These are phyloP conservation scores for Sparus aurata DNA, from an alignment of 2,797 vertebrate species.

Conservation along the genomic window DNA sequence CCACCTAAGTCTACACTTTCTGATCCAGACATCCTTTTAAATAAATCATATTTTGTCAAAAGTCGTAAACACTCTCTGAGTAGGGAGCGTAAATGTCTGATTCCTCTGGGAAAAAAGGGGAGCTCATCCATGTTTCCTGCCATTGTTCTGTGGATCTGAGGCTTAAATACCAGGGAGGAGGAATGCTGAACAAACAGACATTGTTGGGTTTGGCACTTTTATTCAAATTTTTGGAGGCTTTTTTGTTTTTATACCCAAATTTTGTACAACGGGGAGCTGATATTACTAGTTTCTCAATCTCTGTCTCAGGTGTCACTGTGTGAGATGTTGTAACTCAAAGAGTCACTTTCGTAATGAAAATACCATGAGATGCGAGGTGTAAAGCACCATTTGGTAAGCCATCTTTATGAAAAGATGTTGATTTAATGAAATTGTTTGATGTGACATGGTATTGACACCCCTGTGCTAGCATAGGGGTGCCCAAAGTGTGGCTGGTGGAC, in stretches of 20 bases:
- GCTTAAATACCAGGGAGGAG: constrained; percentile 57
- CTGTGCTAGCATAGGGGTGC: too few species aligned
- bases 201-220: constrained; percentile 47
- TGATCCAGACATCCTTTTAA: neutral
- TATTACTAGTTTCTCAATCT: neutral
- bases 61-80: neutral
- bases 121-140: constrained; percentile 86
- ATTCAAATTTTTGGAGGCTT: constrained; percentile 6
- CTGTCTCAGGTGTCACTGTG: neutral
- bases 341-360: neutral
- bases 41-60: neutral
- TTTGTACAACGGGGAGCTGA: too few species aligned
- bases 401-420: neutral
- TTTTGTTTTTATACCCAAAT: neutral
- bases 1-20: neutral
- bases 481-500: too few species aligned
- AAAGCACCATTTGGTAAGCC: neutral
- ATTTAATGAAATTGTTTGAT: neutral
- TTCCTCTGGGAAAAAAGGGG: constrained; percentile 55
- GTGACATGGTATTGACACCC: neutral
- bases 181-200: constrained; percentile 53
- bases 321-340: neutral
- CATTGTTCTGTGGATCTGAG: constrained; percentile 82
- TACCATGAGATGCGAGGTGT: neutral
- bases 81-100: constrained; percentile 26